Percentiles rank a stretch among this genome's conserved stretches.
Conservation (phyloP, 2,113 vertebrate species). For the Arenaria interpres region DNA sequence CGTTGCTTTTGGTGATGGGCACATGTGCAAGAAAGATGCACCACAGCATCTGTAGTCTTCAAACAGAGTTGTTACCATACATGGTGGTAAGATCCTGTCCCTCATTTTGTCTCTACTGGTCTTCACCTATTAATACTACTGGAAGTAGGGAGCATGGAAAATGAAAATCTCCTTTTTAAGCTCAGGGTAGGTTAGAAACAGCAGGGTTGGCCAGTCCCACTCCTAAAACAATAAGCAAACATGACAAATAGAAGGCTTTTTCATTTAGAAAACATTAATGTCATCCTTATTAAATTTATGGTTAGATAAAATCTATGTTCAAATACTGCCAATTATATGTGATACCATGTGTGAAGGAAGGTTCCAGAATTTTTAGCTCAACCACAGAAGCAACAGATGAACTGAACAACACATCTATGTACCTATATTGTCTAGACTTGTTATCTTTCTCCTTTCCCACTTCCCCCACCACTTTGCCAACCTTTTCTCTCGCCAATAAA, state of each 20-base stretch:
- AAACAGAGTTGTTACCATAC: neutral
- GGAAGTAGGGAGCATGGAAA: neutral
- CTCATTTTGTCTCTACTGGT: neutral
- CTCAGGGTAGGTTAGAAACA: neutral
- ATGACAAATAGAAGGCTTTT: slow-evolving; percentile 19
- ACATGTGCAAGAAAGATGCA: neutral
- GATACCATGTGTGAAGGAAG: neutral
- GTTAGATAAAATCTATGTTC: slow-evolving; percentile 29
- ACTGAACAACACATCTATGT: neutral
- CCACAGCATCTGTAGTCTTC: neutral
- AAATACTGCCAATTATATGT: neutral
- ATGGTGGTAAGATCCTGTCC: neutral
- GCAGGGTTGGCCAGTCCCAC: neutral
- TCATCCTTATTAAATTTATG: slow-evolving; percentile 18
- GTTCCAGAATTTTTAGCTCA: neutral
- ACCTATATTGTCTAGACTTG: slow-evolving; percentile 22
- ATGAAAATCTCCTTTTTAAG: neutral
- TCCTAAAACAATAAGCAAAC: slow-evolving; percentile 22
- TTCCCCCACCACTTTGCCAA: neutral
- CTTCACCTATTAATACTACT: neutral
- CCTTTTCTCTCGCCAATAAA: neutral
- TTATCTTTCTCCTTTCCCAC: slow-evolving; percentile 11
- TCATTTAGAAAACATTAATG: slow-evolving; percentile 34
- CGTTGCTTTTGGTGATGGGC: neutral
- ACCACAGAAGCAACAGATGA: neutral